phyloP scores from a whole-genome alignment of 2,888 invertebrate genomes.

The Cryptus armator region DNA sequence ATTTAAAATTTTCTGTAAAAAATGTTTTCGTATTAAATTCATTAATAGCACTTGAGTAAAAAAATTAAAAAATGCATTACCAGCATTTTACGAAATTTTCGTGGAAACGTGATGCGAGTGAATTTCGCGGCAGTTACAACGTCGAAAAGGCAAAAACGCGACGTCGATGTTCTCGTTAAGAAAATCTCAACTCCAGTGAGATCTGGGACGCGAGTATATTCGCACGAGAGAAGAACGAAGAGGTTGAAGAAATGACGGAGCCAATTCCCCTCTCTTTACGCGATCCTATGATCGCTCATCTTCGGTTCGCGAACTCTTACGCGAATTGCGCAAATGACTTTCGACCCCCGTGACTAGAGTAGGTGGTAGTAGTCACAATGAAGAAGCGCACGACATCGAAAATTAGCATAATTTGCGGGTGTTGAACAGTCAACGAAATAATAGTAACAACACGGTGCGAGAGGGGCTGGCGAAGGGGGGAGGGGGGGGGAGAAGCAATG shows the following conservation, averaged over 20 bases:
- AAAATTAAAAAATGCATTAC: background rate
- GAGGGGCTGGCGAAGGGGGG: slow-evolving; percentile 6
- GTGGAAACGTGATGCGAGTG: slow-evolving; percentile 44
- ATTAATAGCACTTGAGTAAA: too few species aligned
- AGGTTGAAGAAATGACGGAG: background rate
- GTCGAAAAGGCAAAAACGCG: background rate
- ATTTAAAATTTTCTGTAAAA: too few species aligned
- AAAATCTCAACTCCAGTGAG: slow-evolving; percentile 56
- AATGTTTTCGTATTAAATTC: too few species aligned
- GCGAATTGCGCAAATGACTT: slow-evolving; percentile 61
- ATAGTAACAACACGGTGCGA: slow-evolving; percentile 50
- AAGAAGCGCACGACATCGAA: slow-evolving; percentile 43
- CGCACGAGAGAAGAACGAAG: background rate
- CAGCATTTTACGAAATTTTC: slow-evolving; percentile 57
- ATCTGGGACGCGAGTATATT: slow-evolving; percentile 57
- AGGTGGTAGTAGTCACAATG: slow-evolving; percentile 1
- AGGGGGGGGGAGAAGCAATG: background rate
- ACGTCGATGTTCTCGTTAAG: slow-evolving; percentile 47
- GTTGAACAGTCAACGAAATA: slow-evolving; percentile 44
- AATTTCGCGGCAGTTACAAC: slow-evolving; percentile 22
- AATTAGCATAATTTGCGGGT: slow-evolving; percentile 79
- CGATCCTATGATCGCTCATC: slow-evolving; percentile 33
- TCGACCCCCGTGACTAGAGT: slow-evolving; percentile 23
- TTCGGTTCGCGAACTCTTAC: slow-evolving; percentile 47
- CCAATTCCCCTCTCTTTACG: background rate